Base-by-base conservation (phyloP, 2,888 invertebrate species). In the Callyntrura guangdongensis region DNA sequence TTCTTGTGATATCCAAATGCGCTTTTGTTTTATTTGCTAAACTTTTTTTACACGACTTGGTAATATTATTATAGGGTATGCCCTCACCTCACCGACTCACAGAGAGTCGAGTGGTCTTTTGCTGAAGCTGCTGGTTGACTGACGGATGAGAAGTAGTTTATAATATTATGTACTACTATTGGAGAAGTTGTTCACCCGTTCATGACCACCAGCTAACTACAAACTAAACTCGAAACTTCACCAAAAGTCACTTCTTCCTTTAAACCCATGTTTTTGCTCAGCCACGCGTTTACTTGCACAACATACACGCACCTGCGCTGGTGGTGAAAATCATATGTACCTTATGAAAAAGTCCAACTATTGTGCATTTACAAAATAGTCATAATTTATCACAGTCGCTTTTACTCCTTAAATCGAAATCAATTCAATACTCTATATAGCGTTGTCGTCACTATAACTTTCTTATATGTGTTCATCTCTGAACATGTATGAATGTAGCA, bases 371-470 rank as follows among this genome's bases (percentile, higher is more conserved):
- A 36, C n/a, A 27, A 8, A 17, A 4, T 22, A 77, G 14, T 22
- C 12, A 20, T 22, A 53, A 79, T 79, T 79, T 14, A 25, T 79
- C 9, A 56, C 77, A 27, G 77, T 56, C 77, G 53, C 77, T 79
- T 79, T 79, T 79, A 79, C 77, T 25, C 56, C 77, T 14, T 79
- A 56, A 79, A 79, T 53, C 53, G 53, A 79, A 49, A 20, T 53
- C 47, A 72, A 64, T 11, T 22, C 25, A 14, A 25, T 11, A 9
- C 25, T 64, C 11, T 22, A 20, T 9, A 17, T 17, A 72, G 20
- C 17, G 36, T 36, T 36, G 36, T 36, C 36, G 2, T 36, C 6
- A 36, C 6, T 4, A 36, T 36, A 36, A 36, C 36, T 36, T 36
- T 36, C 36, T 4, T 36, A 36, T 36, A 36, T 36, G 6, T 36